These are phyloP conservation scores for Arctia plantaginis DNA, from an alignment of 2,888 invertebrate species.

Conservation along the genomic window DNA sequence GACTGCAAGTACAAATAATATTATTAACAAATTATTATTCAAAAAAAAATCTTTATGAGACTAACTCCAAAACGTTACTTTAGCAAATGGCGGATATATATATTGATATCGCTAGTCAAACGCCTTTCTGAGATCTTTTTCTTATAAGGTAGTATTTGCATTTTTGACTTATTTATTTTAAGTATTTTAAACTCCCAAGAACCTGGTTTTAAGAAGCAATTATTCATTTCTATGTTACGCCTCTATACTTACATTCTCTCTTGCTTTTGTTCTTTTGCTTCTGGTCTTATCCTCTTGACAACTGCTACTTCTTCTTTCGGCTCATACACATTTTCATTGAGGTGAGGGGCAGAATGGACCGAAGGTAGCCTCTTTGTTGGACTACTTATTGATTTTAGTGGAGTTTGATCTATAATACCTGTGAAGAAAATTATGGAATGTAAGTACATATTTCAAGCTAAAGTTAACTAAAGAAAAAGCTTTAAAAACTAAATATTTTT, in stretches of 20 bases:
- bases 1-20: too few species aligned
- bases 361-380: neutral
- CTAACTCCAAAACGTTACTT: too few species aligned
- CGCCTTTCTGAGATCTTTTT: neutral
- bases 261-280: neutral
- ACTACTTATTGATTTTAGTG: neutral
- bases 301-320: constrained; percentile 7
- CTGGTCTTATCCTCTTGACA: neutral
- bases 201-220: neutral
- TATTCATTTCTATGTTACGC: neutral
- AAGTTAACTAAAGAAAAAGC: too few species aligned
- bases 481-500: too few species aligned
- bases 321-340: neutral
- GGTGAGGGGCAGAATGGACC: constrained; percentile 16
- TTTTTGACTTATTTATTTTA: neutral
- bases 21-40: too few species aligned
- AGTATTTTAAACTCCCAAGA: neutral
- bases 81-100: too few species aligned
- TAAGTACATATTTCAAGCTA: neutral
- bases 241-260: neutral
- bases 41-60: too few species aligned
- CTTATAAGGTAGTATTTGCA: neutral
- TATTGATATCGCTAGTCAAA: neutral
- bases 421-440: neutral
- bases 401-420: constrained; percentile 15